These are phyloP conservation scores for Periparus ater DNA, from an alignment of 2,797 vertebrate species.

Conservation along the genomic window DNA sequence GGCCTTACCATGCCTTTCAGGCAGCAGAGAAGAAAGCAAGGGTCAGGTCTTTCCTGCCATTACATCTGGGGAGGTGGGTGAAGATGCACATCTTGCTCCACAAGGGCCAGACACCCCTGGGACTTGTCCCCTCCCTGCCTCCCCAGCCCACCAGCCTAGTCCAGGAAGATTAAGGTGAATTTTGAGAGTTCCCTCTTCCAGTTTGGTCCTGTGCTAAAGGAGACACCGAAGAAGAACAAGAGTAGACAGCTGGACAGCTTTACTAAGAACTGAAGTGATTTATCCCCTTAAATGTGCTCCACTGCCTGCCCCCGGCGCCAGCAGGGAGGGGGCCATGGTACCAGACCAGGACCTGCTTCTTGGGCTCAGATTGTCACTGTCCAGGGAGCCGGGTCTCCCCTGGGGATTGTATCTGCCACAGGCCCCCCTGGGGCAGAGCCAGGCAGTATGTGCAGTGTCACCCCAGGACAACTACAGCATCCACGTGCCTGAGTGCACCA, in stretches of 20 bases:
- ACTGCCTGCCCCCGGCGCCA: background rate
- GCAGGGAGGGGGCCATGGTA: background rate
- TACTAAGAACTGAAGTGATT: background rate
- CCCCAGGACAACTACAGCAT: background rate
- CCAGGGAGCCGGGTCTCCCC: background rate
- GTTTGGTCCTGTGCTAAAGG: background rate
- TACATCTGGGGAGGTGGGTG: too few species aligned
- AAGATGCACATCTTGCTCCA: background rate
- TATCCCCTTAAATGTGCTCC: background rate
- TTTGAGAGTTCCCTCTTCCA: background rate
- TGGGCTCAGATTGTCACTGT: slow-evolving; percentile 14
- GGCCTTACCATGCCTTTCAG: background rate
- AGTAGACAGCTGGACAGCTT: background rate
- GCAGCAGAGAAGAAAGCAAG: background rate
- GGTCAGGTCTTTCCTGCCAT: background rate
- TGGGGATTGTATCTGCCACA: background rate
- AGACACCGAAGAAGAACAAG: background rate
- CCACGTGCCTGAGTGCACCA: background rate
- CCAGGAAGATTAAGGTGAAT: background rate
- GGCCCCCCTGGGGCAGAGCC: background rate
- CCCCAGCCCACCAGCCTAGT: background rate
- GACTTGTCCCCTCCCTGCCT: background rate
- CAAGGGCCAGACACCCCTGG: too few species aligned
- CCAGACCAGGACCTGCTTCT: slow-evolving; percentile 25
- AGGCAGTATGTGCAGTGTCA: background rate